These are phyloP conservation scores for Scaptomyza graminum DNA, from an alignment of 1,140 invertebrate species.

Conservation along the genomic window DNA sequence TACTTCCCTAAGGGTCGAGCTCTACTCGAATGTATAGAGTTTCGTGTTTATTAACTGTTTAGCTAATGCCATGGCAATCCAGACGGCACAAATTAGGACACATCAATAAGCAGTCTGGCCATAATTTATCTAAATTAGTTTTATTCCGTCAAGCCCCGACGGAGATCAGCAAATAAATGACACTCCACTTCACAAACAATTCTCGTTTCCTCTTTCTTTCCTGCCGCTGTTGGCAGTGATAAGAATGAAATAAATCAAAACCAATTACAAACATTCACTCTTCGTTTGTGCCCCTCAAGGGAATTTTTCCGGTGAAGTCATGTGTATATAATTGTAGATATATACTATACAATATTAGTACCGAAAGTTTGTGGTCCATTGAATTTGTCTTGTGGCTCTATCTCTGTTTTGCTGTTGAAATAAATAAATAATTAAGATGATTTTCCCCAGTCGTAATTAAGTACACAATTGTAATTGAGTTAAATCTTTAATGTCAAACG, in stretches of 20 bases:
- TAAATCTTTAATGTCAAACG: slow-evolving; percentile 45
- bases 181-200: slow-evolving; percentile 35
- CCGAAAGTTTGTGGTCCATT: slow-evolving; percentile 1
- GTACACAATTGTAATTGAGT: slow-evolving; percentile 55
- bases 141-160: slow-evolving; percentile 57
- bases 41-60: background rate
- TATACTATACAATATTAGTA: background rate
- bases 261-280: slow-evolving; percentile 75
- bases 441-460: slow-evolving; percentile 67
- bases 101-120: slow-evolving; percentile 65
- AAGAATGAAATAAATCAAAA: slow-evolving; percentile 79
- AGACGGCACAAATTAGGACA: slow-evolving; percentile 41
- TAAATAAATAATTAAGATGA: slow-evolving; percentile 69
- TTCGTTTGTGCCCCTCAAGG: slow-evolving; percentile 44
- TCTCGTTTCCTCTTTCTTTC: background rate
- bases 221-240: slow-evolving; percentile 30
- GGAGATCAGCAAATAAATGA: slow-evolving; percentile 69
- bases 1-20: background rate
- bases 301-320: slow-evolving; percentile 1
- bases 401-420: slow-evolving; percentile 1
- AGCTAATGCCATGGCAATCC: slow-evolving; percentile 3
- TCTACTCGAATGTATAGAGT: background rate
- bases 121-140: slow-evolving; percentile 77
- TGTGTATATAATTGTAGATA: slow-evolving; percentile 8
- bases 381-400: slow-evolving; percentile 12